A percentile compares a stretch with the other conserved stretches of the same genome.
Conservation (phyloP, 2,888 invertebrate species). For the Linnaemya tessellans region DNA sequence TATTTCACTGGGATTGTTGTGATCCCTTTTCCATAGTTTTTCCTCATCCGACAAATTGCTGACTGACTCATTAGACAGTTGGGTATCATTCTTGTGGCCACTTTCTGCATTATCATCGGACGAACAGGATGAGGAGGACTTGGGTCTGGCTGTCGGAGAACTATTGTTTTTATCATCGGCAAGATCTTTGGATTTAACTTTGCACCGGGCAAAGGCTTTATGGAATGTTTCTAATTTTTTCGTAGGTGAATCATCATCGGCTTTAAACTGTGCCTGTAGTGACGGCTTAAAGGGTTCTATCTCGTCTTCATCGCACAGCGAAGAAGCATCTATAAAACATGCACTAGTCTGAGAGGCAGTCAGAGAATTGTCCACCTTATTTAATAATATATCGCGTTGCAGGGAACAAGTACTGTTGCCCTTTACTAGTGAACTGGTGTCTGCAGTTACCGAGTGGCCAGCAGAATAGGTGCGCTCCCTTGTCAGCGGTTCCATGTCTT, state of each 20-base stretch:
- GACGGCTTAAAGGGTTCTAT: slow-evolving; percentile 77
- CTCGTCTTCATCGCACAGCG: slow-evolving; percentile 88
- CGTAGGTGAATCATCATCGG: slow-evolving; percentile 75
- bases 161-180: slow-evolving; percentile 43
- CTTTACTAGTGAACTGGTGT: slow-evolving; percentile 74
- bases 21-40: slow-evolving; percentile 80
- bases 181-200: slow-evolving; percentile 74
- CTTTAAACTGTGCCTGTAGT: slow-evolving; percentile 55
- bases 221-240: slow-evolving; percentile 82
- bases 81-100: slow-evolving; percentile 71
- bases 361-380: slow-evolving; percentile 77
- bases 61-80: slow-evolving; percentile 74
- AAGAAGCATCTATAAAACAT: slow-evolving; percentile 91
- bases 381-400: slow-evolving; percentile 71
- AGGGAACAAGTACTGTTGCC: slow-evolving; percentile 77
- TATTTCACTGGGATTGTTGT: slow-evolving; percentile 65
- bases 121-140: slow-evolving; percentile 75
- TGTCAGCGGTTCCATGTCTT: slow-evolving; percentile 65
- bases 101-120: slow-evolving; percentile 75
- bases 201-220: slow-evolving; percentile 82
- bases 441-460: slow-evolving; percentile 72
- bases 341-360: slow-evolving; percentile 83
- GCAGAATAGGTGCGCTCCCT: slow-evolving; percentile 75
- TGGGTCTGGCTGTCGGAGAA: slow-evolving; percentile 30
- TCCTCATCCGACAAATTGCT: slow-evolving; percentile 82